Conservation (phyloP, 2,888 invertebrate species). For the Rotaria socialis region DNA sequence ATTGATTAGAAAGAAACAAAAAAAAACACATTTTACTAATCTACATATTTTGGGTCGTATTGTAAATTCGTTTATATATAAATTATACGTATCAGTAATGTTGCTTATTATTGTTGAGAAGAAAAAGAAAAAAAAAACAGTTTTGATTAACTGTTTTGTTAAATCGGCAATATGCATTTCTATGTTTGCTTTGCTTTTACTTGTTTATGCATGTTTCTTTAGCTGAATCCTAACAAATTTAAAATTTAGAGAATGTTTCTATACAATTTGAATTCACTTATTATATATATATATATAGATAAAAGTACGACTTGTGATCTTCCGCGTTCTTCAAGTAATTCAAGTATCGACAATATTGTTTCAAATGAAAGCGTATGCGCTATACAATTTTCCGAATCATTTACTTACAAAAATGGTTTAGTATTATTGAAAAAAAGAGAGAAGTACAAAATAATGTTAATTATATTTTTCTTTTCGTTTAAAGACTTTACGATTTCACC, state of each 20-base stretch:
- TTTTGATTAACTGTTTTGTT: not conserved
- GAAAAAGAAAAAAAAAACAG: not conserved
- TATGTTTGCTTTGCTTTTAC: not conserved
- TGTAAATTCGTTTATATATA: not conserved
- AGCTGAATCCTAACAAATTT: too few relatives aligned
- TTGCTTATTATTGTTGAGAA: not conserved
- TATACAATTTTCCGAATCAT: conserved; percentile 89
- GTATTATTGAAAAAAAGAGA: too few relatives aligned
- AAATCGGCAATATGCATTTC: not conserved
- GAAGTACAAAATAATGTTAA: too few relatives aligned
- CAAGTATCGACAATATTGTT: conserved; percentile 88
- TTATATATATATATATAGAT: not conserved
- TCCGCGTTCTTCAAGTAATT: conserved; percentile 81
- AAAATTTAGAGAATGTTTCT: too few relatives aligned
- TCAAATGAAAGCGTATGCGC: conserved; percentile 87
- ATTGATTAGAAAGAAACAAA: not conserved
- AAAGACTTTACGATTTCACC: conserved; percentile 68
- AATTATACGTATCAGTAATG: not conserved
- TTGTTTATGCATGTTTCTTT: not conserved
- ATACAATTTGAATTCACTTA: not conserved
- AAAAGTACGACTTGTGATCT: not conserved
- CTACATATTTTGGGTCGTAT: too few relatives aligned
- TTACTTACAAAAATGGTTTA: conserved; percentile 84
- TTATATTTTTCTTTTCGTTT: conserved; percentile 67
- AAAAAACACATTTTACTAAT: not conserved